These are phyloP conservation scores for Anoplopoma fimbria DNA, from an alignment of 2,113 vertebrate species.

Conservation along the genomic window DNA sequence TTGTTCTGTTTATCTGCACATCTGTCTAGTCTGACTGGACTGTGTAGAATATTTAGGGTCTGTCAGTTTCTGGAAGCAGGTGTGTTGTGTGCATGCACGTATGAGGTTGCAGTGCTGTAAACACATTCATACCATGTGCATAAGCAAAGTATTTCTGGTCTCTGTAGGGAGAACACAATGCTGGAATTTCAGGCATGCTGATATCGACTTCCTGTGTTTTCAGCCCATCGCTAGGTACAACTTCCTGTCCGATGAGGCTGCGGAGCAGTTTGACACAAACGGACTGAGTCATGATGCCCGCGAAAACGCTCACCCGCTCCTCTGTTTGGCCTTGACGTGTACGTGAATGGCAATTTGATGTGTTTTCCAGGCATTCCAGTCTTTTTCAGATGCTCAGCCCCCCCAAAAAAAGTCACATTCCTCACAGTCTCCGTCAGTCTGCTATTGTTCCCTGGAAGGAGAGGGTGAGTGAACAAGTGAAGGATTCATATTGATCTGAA, in stretches of 20 bases:
- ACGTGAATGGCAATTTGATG: constrained; percentile 4
- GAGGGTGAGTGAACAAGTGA: constrained; percentile 2
- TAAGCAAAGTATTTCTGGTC: constrained; percentile 8
- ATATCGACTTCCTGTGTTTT: constrained; percentile 77
- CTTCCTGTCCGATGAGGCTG: constrained; percentile 66
- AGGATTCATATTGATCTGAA: constrained; percentile 5
- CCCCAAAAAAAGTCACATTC: constrained; percentile 46
- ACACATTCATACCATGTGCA: constrained; percentile 12
- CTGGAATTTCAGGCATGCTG: constrained; percentile 72
- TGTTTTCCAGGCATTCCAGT: constrained; percentile 43
- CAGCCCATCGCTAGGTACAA: constrained; percentile 62
- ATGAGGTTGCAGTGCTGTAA: not conserved
- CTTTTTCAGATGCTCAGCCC: constrained; percentile 29
- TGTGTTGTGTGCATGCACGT: not conserved
- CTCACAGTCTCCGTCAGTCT: constrained; percentile 10
- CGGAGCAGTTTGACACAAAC: constrained; percentile 47
- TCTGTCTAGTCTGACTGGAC: constrained; percentile 35
- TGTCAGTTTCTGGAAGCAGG: constrained; percentile 11
- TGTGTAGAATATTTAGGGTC: constrained; percentile 8
- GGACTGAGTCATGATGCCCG: constrained; percentile 35
- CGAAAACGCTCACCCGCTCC: not conserved
- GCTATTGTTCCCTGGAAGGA: constrained; percentile 36
- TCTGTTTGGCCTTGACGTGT: constrained; percentile 9
- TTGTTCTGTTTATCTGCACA: constrained; percentile 53
- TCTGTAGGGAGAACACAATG: constrained; percentile 51